Percentiles rank a stretch among this genome's conserved stretches.
These are phyloP conservation scores for Brachionus rubens DNA, from an alignment of 1,140 invertebrate species.

Conservation along the genomic window DNA sequence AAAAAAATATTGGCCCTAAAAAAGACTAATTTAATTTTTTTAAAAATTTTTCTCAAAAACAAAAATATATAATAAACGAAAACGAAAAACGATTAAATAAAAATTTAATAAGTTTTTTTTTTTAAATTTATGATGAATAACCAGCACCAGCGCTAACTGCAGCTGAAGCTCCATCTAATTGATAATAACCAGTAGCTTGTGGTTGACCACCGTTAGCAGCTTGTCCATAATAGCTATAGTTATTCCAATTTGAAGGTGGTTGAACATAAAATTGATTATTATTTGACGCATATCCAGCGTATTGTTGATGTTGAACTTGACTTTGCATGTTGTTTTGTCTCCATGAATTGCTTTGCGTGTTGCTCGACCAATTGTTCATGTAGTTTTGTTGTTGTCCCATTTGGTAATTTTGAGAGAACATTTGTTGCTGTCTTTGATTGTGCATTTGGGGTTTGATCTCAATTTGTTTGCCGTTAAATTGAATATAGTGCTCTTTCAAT, in stretches of 20 bases:
- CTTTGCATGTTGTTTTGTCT: slow-evolving; percentile 1
- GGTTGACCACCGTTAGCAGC: slow-evolving; percentile 7
- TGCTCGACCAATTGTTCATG: slow-evolving; percentile 27
- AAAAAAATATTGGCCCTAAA: slow-evolving; percentile 32
- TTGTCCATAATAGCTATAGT: background rate
- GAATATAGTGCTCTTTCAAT: slow-evolving; percentile 26
- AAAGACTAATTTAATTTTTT: slow-evolving; percentile 35
- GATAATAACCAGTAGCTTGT: slow-evolving; percentile 26
- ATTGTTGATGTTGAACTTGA: slow-evolving; percentile 17
- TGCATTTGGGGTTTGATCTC: slow-evolving; percentile 27
- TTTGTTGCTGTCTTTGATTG: slow-evolving; percentile 26
- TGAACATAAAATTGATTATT: slow-evolving; percentile 34
- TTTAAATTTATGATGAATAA: background rate
- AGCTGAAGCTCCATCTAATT: background rate
- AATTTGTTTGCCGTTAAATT: slow-evolving; percentile 37
- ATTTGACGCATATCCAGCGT: background rate
- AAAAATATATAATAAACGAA: slow-evolving; percentile 23
- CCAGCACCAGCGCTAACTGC: slow-evolving; percentile 7
- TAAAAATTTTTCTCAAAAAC: slow-evolving; percentile 27
- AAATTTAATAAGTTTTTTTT: slow-evolving; percentile 9
- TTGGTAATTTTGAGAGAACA: slow-evolving; percentile 26
- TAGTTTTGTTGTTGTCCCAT: background rate
- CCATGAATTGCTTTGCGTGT: slow-evolving; percentile 12
- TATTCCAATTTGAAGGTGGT: slow-evolving; percentile 14
- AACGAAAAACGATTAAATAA: slow-evolving; percentile 6